Evolutionary conservation across 2,888 invertebrate genomes (phyloP).

Genomic region (Sisyra terminalis): DNA sequence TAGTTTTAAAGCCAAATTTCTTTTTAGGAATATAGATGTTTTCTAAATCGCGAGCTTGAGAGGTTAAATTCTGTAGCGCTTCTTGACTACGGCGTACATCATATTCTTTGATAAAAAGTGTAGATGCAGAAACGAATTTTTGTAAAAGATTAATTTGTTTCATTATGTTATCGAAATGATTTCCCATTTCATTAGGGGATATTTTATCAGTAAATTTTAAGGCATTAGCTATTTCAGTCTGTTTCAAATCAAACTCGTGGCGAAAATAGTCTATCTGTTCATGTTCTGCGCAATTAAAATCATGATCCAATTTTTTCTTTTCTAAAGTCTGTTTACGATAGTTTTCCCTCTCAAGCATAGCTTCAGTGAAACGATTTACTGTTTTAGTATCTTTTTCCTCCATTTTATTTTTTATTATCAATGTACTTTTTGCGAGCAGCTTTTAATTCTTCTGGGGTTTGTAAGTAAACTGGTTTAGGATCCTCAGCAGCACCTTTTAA

Average conservation of each 20-base stretch:
- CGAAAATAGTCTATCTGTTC: constrained; percentile 57
- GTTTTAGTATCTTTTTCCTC: constrained; percentile 29
- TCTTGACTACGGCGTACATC: constrained; percentile 66
- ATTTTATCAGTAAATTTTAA: constrained; percentile 34
- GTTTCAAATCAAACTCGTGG: constrained; percentile 47
- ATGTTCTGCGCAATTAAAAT: constrained; percentile 40
- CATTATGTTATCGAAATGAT: constrained; percentile 50
- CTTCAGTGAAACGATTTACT: constrained; percentile 27
- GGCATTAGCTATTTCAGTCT: constrained; percentile 43
- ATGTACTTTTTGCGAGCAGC: constrained; percentile 5
- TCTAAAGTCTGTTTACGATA: constrained; percentile 47
- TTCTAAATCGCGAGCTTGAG: constrained; percentile 54
- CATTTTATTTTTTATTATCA: constrained; percentile 28
- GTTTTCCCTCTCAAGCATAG: constrained; percentile 36
- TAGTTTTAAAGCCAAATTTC: constrained; percentile 72
- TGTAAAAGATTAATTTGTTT: constrained; percentile 58
- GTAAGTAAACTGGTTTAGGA: constrained; percentile 28
- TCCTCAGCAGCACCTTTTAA: constrained; percentile 32
- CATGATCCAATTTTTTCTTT: constrained; percentile 44
- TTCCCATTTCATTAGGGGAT: constrained; percentile 33
- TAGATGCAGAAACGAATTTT: constrained; percentile 62
- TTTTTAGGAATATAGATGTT: constrained; percentile 62
- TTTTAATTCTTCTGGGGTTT: constrained; percentile 32
- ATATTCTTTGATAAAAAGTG: constrained; percentile 64
- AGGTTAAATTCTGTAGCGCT: constrained; percentile 50